Evolutionary conservation across 2,888 invertebrate species (phyloP).

Genomic region (Drosophila mimica): DNA sequence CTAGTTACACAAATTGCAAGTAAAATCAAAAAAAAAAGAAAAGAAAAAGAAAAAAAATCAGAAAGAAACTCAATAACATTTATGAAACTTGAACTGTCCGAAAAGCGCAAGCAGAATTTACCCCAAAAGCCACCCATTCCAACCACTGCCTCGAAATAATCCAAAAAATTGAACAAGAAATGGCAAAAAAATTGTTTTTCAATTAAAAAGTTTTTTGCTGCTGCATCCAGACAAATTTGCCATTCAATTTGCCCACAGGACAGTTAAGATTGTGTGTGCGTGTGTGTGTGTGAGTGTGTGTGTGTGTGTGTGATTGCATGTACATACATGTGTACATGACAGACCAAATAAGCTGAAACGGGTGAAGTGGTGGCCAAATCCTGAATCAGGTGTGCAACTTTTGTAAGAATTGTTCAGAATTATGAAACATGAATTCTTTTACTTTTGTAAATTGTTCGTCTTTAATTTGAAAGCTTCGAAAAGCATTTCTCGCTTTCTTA

Average conservation of each 20-base stretch:
- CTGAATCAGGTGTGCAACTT: constrained; percentile 7
- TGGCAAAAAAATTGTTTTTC: constrained; percentile 70
- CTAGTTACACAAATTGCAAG: constrained; percentile 67
- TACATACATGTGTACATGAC: constrained; percentile 17
- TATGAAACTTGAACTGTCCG: constrained; percentile 69
- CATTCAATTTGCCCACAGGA: constrained; percentile 73
- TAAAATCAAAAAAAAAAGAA: constrained; percentile 4
- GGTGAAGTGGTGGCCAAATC: background rate
- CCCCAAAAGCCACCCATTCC: background rate
- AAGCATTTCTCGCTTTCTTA: background rate
- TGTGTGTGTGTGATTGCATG: constrained; percentile 5
- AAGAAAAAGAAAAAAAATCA: constrained; percentile 4
- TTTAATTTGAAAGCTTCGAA: background rate
- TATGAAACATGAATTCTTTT: constrained; percentile 10
- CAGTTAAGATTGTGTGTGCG: constrained; percentile 30
- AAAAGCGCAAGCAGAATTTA: constrained; percentile 19
- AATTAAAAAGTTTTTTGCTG: constrained; percentile 74
- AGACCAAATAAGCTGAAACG: constrained; percentile 21
- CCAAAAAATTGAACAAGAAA: constrained; percentile 54
- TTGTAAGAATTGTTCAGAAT: constrained; percentile 11
- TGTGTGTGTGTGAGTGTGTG: background rate
- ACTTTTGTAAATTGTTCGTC: background rate
- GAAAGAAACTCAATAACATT: constrained; percentile 59
- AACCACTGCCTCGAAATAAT: constrained; percentile 24
- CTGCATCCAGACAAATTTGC: constrained; percentile 75